Conservation (phyloP, 1,140 invertebrate species). For the Scaptomyza hsui region DNA sequence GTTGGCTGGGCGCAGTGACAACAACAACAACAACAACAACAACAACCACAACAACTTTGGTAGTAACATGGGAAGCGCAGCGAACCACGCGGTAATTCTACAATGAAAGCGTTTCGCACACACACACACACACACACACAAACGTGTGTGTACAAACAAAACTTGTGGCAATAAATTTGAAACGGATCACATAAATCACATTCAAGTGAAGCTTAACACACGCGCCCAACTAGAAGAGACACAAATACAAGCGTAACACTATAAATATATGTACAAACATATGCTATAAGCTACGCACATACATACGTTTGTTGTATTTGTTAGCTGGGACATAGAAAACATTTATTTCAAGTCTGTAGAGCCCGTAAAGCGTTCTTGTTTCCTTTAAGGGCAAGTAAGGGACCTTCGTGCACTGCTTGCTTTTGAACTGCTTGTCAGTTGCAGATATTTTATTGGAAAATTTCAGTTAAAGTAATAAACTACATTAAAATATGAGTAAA, state of each 20-base stretch:
- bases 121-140: slow-evolving; percentile 17
- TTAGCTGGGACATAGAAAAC: slow-evolving; percentile 22
- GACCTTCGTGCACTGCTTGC: not conserved
- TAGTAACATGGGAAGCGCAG: slow-evolving; percentile 40
- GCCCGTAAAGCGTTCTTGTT: slow-evolving; percentile 26
- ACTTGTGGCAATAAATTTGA: slow-evolving; percentile 77
- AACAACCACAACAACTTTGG: slow-evolving; percentile 59
- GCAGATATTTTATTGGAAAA: not conserved
- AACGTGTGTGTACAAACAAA: slow-evolving; percentile 60
- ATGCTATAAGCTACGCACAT: slow-evolving; percentile 28
- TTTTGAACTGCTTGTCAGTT: not conserved
- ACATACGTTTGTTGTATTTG: slow-evolving; percentile 14
- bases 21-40: slow-evolving; percentile 38
- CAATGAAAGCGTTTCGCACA: slow-evolving; percentile 59
- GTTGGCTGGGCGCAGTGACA: slow-evolving; percentile 39
- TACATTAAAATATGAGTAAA: not conserved
- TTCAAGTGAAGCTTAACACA: slow-evolving; percentile 82
- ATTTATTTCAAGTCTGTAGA: slow-evolving; percentile 49
- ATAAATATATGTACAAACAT: slow-evolving; percentile 28
- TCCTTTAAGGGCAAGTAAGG: not conserved
- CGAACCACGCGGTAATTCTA: slow-evolving; percentile 69
- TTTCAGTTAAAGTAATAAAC: not conserved
- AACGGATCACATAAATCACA: slow-evolving; percentile 82
- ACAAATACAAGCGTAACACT: slow-evolving; percentile 32
- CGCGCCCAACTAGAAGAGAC: slow-evolving; percentile 76